Conservation (phyloP, 2,888 invertebrate genomes). For the Athalia rosae region DNA sequence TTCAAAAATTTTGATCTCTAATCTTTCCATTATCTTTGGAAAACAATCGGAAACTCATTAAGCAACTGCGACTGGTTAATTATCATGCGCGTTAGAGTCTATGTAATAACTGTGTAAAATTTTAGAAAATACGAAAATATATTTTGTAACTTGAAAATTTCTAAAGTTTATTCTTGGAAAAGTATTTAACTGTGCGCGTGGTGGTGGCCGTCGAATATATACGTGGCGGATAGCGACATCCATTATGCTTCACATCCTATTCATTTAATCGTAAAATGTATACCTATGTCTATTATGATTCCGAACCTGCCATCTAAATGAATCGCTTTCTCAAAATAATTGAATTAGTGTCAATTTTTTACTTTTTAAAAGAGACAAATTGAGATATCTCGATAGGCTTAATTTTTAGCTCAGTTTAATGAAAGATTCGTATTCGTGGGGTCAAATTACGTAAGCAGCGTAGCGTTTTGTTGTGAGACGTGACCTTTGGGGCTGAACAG, state of each 20-base stretch:
- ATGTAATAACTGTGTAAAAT: neutral
- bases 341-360: no score
- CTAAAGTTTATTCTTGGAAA: conserved; percentile 30
- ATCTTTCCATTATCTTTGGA: conserved; percentile 18
- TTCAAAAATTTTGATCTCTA: conserved; percentile 19
- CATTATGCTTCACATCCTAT: neutral
- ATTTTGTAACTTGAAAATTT: conserved; percentile 36
- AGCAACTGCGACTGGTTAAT: conserved; percentile 3
- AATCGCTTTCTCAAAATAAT: no score
- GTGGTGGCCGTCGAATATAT: conserved; percentile 10
- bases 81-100: neutral
- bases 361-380: no score
- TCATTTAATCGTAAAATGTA: neutral
- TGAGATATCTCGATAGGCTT: no score
- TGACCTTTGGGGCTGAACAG: no score
- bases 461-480: no score
- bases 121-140: conserved; percentile 42
- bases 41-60: conserved; percentile 41
- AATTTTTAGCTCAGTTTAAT: no score
- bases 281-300: neutral
- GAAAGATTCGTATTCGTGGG: no score
- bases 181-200: neutral
- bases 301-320: no score
- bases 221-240: neutral
- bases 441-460: no score